Conservation (phyloP, 2,797 vertebrate species). For the Clarias platycephalus region DNA sequence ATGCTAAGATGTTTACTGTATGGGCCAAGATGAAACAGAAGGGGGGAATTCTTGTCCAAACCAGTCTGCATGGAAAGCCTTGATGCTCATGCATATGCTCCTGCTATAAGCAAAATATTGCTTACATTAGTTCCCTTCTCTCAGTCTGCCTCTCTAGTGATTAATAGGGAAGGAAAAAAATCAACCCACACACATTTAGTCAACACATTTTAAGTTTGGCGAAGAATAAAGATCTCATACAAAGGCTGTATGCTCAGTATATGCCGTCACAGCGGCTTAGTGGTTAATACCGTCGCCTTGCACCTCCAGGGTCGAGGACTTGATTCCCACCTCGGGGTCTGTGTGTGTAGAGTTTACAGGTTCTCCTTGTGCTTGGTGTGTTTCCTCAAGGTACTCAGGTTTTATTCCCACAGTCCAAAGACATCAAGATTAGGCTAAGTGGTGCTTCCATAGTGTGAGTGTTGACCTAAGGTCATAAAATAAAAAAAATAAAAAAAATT, state of each 20-base stretch:
- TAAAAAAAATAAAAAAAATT: too few relatives aligned
- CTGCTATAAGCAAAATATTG: conserved; percentile 14
- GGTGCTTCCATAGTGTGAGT: too few relatives aligned
- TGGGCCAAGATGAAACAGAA: conserved; percentile 24
- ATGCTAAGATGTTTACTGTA: neutral
- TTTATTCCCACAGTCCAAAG: too few relatives aligned
- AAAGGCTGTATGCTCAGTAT: conserved; percentile 5
- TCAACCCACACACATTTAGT: conserved; percentile 1
- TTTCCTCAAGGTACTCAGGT: too few relatives aligned
- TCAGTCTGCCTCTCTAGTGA: conserved; percentile 11
- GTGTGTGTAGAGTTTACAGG: too few relatives aligned
- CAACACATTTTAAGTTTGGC: conserved; percentile 6
- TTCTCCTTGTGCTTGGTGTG: too few relatives aligned
- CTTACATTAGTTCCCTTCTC: neutral
- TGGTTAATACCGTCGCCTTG: too few relatives aligned
- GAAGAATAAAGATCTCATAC: neutral
- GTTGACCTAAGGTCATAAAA: too few relatives aligned
- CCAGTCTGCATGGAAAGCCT: conserved; percentile 8
- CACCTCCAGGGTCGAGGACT: too few relatives aligned
- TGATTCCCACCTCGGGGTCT: too few relatives aligned
- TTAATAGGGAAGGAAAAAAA: neutral
- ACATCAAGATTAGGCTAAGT: too few relatives aligned
- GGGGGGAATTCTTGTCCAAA: neutral
- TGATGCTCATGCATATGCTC: neutral
- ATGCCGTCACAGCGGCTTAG: too few relatives aligned